Conservation (phyloP, 2,113 vertebrate genomes). For the Megalops atlanticus region DNA sequence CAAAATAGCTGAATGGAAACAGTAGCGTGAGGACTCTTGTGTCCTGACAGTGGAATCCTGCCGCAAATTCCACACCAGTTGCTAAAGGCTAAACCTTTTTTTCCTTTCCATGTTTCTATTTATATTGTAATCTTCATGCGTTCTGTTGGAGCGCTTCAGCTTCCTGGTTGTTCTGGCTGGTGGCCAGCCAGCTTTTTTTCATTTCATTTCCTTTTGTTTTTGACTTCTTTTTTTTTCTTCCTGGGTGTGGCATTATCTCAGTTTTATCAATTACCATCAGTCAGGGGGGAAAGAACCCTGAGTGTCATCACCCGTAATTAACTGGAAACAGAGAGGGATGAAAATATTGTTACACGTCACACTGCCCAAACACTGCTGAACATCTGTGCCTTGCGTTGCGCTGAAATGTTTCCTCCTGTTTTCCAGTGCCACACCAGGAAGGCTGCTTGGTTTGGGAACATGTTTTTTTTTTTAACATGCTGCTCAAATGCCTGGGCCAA, state of each 20-base stretch:
- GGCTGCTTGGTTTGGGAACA: no score
- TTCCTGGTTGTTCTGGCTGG: conserved; percentile 39
- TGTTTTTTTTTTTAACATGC: no score
- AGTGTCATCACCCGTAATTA: background rate
- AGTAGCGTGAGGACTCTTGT: background rate
- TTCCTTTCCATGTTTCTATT: background rate
- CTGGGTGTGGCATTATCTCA: conserved; percentile 16
- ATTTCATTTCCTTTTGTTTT: conserved; percentile 19
- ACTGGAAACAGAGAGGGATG: background rate
- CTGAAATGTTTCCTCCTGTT: background rate
- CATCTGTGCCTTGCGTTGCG: background rate
- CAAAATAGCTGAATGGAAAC: background rate
- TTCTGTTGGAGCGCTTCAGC: conserved; percentile 45
- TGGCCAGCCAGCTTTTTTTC: conserved; percentile 44
- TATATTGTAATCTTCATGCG: conserved; percentile 58
- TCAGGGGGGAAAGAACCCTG: background rate
- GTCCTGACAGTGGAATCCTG: background rate
- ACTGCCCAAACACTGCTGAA: background rate
- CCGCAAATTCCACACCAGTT: conserved; percentile 18
- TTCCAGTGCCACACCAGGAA: background rate
- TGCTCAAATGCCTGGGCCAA: no score
- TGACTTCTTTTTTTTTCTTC: conserved; percentile 27
- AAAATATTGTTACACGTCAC: background rate
- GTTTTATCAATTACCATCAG: background rate
- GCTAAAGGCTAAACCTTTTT: background rate